Conservation (phyloP, 2,797 vertebrate species). For the Sphaeramia orbicularis region DNA sequence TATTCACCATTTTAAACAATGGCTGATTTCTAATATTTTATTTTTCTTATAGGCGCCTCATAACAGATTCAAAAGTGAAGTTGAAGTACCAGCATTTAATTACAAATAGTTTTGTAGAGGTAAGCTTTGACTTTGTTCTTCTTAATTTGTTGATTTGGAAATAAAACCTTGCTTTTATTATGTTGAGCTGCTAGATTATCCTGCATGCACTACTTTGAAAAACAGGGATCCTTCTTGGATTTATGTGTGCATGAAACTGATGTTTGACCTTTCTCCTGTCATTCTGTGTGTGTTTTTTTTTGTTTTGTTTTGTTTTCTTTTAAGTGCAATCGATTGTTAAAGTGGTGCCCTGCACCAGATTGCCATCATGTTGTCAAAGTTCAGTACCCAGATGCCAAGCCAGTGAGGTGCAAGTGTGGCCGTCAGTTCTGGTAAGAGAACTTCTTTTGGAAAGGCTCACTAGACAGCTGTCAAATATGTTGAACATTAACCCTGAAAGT, state of each 20-base stretch:
- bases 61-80: constrained; percentile 99
- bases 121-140: constrained; percentile 80
- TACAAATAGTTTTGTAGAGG: constrained; percentile 99
- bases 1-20: constrained; percentile 26
- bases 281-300: neutral
- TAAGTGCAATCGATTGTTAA: constrained; percentile 99
- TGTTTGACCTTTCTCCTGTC: constrained; percentile 17
- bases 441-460: neutral
- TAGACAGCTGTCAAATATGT: neutral
- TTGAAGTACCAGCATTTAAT: constrained; percentile 99
- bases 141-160: neutral
- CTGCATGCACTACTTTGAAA: neutral
- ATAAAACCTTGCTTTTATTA: constrained; percentile 13
- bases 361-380: constrained; percentile 99
- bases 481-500: neutral
- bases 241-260: neutral
- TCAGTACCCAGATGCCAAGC: constrained; percentile 99
- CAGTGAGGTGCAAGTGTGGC: constrained; percentile 99
- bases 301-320: neutral
- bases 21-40: constrained; percentile 52
- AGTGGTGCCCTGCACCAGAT: constrained; percentile 99
- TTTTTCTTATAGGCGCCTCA: constrained; percentile 91
- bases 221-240: constrained; percentile 4
- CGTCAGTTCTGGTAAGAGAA: constrained; percentile 97
- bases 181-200: constrained; percentile 6